A percentile compares a stretch with the other conserved stretches of the same genome.
Evolutionary conservation across 1,140 invertebrate species (phyloP).

Genomic region (Linepithema humile): DNA sequence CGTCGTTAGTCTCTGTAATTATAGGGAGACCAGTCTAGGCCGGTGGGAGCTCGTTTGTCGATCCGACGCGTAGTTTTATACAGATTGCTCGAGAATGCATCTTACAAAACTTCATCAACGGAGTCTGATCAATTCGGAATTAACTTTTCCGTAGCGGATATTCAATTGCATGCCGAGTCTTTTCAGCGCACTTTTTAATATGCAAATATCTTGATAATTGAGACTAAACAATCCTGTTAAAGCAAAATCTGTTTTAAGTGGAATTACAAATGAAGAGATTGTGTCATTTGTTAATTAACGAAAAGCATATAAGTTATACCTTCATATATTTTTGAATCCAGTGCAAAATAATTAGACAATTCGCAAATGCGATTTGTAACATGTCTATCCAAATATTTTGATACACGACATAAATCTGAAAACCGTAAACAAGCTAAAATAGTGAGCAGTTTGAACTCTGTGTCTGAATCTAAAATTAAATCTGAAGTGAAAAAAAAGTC

Average conservation of each 20-base stretch:
- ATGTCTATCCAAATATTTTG: neutral
- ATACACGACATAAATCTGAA: neutral
- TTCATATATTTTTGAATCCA: neutral
- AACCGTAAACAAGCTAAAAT: neutral
- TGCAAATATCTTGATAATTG: neutral
- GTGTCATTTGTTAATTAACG: neutral
- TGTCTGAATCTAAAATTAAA: too few relatives aligned
- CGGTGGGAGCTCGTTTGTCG: constrained; percentile 29
- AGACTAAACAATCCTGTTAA: neutral
- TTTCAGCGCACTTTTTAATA: neutral
- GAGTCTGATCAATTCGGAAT: constrained; percentile 28
- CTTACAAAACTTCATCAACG: constrained; percentile 16
- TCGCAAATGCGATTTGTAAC: neutral
- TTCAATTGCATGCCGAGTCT: neutral
- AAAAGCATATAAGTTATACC: constrained; percentile 7
- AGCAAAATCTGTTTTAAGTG: neutral
- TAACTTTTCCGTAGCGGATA: neutral
- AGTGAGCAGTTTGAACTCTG: neutral
- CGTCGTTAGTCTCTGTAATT: constrained; percentile 57
- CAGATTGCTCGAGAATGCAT: neutral
- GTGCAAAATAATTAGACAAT: neutral
- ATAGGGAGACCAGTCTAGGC: constrained; percentile 27
- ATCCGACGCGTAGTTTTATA: constrained; percentile 40
- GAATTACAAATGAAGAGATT: neutral
- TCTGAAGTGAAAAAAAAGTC: neutral